Percentiles rank a stretch among this genome's conserved stretches.
Evolutionary conservation across 2,113 vertebrate genomes (phyloP).

Genomic region (Clarias gariepinus): DNA sequence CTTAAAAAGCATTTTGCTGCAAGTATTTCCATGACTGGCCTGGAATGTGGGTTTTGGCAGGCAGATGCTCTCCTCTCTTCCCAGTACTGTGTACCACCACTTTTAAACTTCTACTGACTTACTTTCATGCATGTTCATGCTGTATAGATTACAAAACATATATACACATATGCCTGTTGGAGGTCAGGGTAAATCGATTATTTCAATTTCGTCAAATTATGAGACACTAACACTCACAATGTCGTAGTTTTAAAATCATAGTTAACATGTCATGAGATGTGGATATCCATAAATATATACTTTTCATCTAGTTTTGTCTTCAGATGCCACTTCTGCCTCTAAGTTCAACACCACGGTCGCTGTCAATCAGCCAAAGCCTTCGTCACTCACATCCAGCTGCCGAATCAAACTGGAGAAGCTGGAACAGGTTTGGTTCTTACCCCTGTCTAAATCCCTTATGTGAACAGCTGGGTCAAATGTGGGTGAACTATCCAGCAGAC

Average conservation of each 20-base stretch:
- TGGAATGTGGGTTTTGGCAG: too few relatives aligned
- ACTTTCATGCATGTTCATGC: neutral
- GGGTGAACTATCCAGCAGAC: neutral
- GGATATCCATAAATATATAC: neutral
- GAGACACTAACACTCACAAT: neutral
- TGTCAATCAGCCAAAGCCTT: conserved; percentile 62
- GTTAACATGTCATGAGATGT: neutral
- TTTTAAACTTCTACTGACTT: too few relatives aligned
- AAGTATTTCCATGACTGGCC: too few relatives aligned
- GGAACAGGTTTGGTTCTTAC: conserved; percentile 77
- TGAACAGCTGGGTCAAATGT: conserved; percentile 24
- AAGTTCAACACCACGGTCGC: conserved; percentile 55
- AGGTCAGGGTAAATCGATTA: neutral
- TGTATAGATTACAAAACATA: neutral
- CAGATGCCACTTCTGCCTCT: conserved; percentile 53
- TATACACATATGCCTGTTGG: neutral
- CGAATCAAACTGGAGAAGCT: conserved; percentile 79
- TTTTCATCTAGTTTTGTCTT: neutral
- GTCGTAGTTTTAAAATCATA: neutral
- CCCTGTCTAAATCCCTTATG: too few relatives aligned
- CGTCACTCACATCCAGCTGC: conserved; percentile 64
- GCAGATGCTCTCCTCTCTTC: too few relatives aligned
- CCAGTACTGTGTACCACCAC: too few relatives aligned
- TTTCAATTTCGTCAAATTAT: neutral
- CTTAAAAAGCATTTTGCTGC: too few relatives aligned